Evolutionary conservation across 2,797 vertebrate genomes (phyloP).

Genomic region (Chromobotia macracanthus): DNA sequence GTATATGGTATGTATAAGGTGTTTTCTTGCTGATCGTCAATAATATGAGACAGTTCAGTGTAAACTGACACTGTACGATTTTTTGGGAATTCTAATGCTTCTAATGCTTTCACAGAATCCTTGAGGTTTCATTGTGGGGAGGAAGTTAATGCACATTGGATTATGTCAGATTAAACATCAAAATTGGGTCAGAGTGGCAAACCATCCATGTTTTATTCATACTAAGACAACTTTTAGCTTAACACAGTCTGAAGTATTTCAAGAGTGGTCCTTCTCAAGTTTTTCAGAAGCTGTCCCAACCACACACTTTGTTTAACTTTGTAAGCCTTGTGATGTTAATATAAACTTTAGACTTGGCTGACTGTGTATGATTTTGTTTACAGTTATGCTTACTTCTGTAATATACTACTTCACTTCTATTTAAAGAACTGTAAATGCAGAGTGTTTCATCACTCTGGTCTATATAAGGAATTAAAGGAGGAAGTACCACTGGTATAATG

Average conservation of each 20-base stretch:
- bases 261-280: slow-evolving; percentile 66
- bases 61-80: slow-evolving; percentile 82
- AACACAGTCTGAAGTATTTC: slow-evolving; percentile 74
- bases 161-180: slow-evolving; percentile 87
- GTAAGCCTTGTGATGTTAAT: slow-evolving; percentile 63
- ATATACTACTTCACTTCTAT: slow-evolving; percentile 64
- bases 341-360: slow-evolving; percentile 72
- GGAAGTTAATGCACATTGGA: slow-evolving; percentile 83
- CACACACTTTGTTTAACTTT: background rate
- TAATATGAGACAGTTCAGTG: slow-evolving; percentile 79
- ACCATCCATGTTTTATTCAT: slow-evolving; percentile 54
- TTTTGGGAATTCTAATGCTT: slow-evolving; percentile 83
- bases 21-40: slow-evolving; percentile 70
- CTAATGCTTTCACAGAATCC: slow-evolving; percentile 82
- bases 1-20: background rate
- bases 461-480: slow-evolving; percentile 42
- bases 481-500: slow-evolving; percentile 36
- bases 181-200: slow-evolving; percentile 79
- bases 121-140: slow-evolving; percentile 84
- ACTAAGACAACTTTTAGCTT: slow-evolving; percentile 76
- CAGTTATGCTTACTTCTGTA: slow-evolving; percentile 68
- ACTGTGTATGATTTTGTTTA: slow-evolving; percentile 72
- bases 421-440: slow-evolving; percentile 46
- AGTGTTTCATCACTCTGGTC: slow-evolving; percentile 35
- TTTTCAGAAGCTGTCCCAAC: background rate